phyloP scores from a whole-genome alignment of 2,113 vertebrate species.

The Acrocephalus arundinaceus region DNA sequence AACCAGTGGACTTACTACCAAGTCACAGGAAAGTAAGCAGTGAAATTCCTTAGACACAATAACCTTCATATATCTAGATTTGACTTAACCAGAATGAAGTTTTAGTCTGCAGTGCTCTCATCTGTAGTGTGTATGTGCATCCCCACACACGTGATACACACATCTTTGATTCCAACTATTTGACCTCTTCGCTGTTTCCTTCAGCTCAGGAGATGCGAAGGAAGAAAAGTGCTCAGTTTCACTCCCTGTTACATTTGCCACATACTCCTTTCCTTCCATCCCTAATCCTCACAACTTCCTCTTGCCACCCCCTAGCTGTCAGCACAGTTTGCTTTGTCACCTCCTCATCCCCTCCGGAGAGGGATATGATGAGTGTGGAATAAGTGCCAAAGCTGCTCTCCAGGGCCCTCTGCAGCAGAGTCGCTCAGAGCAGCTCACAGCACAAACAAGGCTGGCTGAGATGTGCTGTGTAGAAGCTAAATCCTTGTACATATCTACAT shows the following conservation, averaged over 20 bases:
- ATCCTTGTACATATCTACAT: neutral
- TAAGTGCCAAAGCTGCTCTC: constrained; percentile 7
- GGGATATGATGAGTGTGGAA: neutral
- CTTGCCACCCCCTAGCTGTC: constrained; percentile 14
- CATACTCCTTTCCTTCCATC: neutral
- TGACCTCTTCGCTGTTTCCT: neutral
- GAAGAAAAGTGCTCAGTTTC: neutral
- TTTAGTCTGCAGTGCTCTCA: neutral
- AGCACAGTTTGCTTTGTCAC: constrained; percentile 47
- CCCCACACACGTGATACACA: neutral
- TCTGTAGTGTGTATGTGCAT: neutral
- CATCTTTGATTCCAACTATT: neutral
- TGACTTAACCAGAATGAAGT: neutral
- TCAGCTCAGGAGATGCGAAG: neutral
- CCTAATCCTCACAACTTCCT: constrained; percentile 18
- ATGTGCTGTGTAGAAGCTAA: neutral
- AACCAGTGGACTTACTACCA: neutral
- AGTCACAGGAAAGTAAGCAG: neutral
- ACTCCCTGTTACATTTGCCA: neutral
- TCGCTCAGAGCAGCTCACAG: neutral
- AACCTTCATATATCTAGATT: neutral
- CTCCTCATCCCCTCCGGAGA: constrained; percentile 19
- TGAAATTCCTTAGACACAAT: neutral
- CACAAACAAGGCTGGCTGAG: neutral
- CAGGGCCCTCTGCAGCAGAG: neutral